Conservation (phyloP, 2,888 invertebrate species). For the Thymelicus acteon region DNA sequence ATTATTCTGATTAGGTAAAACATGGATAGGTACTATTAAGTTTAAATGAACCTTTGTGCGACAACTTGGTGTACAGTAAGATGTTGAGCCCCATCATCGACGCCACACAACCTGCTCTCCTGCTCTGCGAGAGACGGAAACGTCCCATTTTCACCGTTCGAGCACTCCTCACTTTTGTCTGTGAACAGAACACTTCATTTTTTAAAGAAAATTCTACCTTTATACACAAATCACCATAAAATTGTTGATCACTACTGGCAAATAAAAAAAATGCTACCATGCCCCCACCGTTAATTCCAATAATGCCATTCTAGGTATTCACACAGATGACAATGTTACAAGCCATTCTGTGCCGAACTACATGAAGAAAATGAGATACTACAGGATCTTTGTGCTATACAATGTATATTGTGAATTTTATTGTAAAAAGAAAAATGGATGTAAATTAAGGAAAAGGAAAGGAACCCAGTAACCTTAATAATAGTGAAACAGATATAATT, state of each 20-base stretch:
- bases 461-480: background rate
- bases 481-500: background rate
- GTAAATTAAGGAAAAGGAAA: background rate
- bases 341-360: background rate
- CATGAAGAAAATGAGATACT: background rate
- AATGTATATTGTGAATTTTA: background rate
- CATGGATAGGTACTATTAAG: too few relatives aligned
- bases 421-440: background rate
- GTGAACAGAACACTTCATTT: slow-evolving; percentile 37
- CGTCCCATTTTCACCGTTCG: slow-evolving; percentile 72
- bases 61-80: slow-evolving; percentile 92
- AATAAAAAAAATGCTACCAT: slow-evolving; percentile 30
- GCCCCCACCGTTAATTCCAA: slow-evolving; percentile 31
- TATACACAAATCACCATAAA: background rate
- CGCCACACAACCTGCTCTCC: slow-evolving; percentile 74
- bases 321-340: background rate
- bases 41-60: slow-evolving; percentile 85
- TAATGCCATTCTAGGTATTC: background rate
- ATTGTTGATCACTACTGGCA: slow-evolving; percentile 25
- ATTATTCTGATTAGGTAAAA: too few relatives aligned
- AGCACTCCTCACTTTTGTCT: slow-evolving; percentile 74
- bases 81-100: slow-evolving; percentile 85
- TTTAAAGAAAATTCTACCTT: background rate
- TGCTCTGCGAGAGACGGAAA: slow-evolving; percentile 84
- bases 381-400: slow-evolving; percentile 2